Conservation (phyloP, 2,888 invertebrate genomes). For the Papilio gigon region DNA sequence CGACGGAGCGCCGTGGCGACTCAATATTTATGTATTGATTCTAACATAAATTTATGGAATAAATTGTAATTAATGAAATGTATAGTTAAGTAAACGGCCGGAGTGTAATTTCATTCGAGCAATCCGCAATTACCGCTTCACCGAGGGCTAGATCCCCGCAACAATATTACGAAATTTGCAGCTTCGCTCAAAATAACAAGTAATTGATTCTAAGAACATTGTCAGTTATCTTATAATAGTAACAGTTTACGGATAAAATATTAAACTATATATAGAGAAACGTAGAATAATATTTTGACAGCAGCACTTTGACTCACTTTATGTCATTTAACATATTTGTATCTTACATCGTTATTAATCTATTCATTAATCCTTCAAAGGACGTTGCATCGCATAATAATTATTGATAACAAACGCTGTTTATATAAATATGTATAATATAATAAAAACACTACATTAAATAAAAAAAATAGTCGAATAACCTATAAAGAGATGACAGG, state of each 20-base stretch:
- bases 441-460: no score
- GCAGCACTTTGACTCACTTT: neutral
- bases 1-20: constrained; percentile 7
- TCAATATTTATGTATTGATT: constrained; percentile 18
- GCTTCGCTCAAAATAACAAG: constrained; percentile 40
- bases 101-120: constrained; percentile 37
- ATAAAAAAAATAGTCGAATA: neutral
- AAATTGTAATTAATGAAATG: constrained; percentile 32
- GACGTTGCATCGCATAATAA: neutral
- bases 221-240: constrained; percentile 35
- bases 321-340: neutral
- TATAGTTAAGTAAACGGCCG: constrained; percentile 36
- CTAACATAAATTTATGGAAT: constrained; percentile 17
- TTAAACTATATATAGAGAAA: constrained; percentile 9
- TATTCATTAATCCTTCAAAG: neutral
- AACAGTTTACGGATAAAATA: constrained; percentile 29
- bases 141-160: constrained; percentile 39
- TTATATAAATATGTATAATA: no score
- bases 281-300: constrained; percentile 1
- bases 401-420: no score
- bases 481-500: no score
- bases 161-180: constrained; percentile 40
- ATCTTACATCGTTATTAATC: constrained; percentile 1
- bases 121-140: constrained; percentile 36
- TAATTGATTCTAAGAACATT: constrained; percentile 36